Conservation (phyloP, 2,113 vertebrate genomes). For the Lethenteron reissneri region DNA sequence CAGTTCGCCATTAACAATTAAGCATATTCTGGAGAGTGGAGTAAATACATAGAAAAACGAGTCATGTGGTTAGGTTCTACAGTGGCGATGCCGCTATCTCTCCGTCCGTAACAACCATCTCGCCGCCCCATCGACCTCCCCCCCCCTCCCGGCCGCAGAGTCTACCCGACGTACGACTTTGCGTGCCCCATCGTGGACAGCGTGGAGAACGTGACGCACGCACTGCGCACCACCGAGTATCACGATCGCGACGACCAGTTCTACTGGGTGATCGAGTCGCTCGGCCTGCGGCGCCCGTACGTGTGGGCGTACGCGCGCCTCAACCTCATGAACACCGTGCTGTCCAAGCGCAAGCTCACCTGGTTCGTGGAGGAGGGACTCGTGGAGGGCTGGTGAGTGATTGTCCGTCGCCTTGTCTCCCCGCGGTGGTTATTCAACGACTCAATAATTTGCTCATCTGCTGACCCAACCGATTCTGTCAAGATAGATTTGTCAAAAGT, state of each 20-base stretch:
- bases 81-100: too few relatives aligned
- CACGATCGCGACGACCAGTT: slow-evolving; percentile 91
- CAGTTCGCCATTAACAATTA: too few relatives aligned
- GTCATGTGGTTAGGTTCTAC: too few relatives aligned
- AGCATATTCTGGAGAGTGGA: too few relatives aligned
- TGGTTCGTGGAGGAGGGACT: slow-evolving; percentile 94
- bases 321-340: slow-evolving; percentile 89
- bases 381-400: slow-evolving; percentile 75
- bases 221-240: slow-evolving; percentile 84
- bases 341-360: slow-evolving; percentile 87
- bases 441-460: too few relatives aligned
- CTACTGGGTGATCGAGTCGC: slow-evolving; percentile 72
- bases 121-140: too few relatives aligned
- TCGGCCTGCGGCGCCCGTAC: slow-evolving; percentile 61
- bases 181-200: slow-evolving; percentile 96
- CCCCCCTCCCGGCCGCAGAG: slow-evolving; percentile 19
- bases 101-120: too few relatives aligned
- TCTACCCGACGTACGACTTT: slow-evolving; percentile 91
- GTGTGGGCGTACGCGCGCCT: slow-evolving; percentile 91
- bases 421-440: too few relatives aligned
- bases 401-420: background rate
- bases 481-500: too few relatives aligned
- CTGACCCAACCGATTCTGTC: too few relatives aligned
- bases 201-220: slow-evolving; percentile 78
- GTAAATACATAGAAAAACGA: too few relatives aligned